Conservation (phyloP, 2,113 vertebrate genomes). For the Ictalurus furcatus region DNA sequence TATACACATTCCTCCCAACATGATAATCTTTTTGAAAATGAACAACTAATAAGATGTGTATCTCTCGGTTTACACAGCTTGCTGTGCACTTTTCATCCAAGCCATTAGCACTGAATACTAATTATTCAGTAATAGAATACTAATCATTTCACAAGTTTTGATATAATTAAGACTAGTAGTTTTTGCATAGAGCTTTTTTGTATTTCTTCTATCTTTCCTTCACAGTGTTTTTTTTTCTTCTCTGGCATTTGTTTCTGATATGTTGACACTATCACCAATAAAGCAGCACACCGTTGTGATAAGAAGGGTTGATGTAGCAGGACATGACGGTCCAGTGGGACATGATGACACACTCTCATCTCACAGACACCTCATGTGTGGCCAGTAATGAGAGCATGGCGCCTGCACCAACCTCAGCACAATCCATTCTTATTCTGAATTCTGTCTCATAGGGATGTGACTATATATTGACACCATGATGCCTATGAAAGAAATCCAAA, state of each 20-base stretch:
- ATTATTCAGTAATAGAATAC: background rate
- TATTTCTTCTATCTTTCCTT: background rate
- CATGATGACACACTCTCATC: conserved; percentile 29
- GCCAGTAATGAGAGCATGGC: conserved; percentile 56
- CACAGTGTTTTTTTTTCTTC: background rate
- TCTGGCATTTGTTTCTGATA: conserved; percentile 38
- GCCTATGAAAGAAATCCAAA: background rate
- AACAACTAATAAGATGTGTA: conserved; percentile 10
- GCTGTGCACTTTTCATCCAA: conserved; percentile 16
- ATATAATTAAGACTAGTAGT: background rate
- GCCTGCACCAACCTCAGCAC: conserved; percentile 18
- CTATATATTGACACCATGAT: background rate
- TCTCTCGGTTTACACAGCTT: background rate
- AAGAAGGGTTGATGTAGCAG: conserved; percentile 32
- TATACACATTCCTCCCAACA: background rate
- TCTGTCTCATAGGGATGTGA: conserved; percentile 17
- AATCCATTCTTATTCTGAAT: conserved; percentile 42
- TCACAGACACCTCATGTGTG: conserved; percentile 39
- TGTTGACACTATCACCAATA: conserved; percentile 24
- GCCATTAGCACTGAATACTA: conserved; percentile 4
- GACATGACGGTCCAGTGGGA: conserved; percentile 43
- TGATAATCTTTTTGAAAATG: background rate
- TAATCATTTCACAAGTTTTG: background rate
- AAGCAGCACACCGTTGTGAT: conserved; percentile 26
- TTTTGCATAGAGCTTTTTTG: background rate